Evolutionary conservation across 2,888 invertebrate genomes (phyloP), one percentile per base, ranked within the genome.

Genomic region (Brachynemurus nebulosus): DNA sequence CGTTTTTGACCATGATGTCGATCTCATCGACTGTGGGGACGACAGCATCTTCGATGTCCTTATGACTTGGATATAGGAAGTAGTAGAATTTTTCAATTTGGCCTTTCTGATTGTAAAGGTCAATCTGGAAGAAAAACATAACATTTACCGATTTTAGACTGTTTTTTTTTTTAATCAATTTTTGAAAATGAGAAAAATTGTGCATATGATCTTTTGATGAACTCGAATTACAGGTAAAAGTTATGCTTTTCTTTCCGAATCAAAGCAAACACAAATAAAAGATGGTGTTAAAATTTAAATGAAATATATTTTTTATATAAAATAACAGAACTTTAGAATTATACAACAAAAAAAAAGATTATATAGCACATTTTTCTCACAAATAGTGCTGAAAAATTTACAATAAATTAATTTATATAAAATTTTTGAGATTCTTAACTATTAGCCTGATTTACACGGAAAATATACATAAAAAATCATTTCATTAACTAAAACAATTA

Each of bases 171-270:
- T 30, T 30, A 30, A 30, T 14, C 30, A 30, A 30, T 12, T 12
- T 11, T 30, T 8, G 30, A 30, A 14, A n/a, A n/a, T n/a, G n/a
- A n/a, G n/a, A n/a, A 30, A 30, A 30, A 30, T 2, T 30, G 30
- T 30, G 30, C 30, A 30, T 3, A 30, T 11, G 30, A 30, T 30
- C 30, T n/a, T 30, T 6, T 11, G 30, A 30, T 11, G n/a, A 30
- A n/a, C 14, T 30, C n/a, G 30, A 5, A n/a, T n/a, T n/a, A n/a
- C n/a, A 12, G 30, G 14, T 30, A 30, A 30, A 30, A 12, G 30
- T 30, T 30, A 30, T 30, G n/a, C 30, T 30, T 30, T 30, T 30
- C 30, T n/a, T n/a, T n/a, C n/a, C n/a, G n/a, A n/a, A n/a, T n/a
- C n/a, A n/a, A n/a, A n/a, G n/a, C n/a, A 30, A 30, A 12, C 14